phyloP scores from a whole-genome alignment of 2,888 invertebrate genomes.

The Griposia aprilina region DNA sequence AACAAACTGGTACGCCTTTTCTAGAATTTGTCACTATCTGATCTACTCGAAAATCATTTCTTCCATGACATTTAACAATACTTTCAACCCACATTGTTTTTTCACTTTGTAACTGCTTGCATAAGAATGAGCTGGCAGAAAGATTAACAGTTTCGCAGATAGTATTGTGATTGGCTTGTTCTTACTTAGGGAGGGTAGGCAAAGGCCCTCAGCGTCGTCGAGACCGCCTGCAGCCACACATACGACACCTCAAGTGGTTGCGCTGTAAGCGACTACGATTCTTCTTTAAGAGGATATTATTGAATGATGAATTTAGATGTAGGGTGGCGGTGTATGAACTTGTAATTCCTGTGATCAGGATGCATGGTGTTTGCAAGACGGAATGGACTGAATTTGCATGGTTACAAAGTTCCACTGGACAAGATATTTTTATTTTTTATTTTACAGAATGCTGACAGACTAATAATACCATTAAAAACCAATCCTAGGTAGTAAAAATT shows the following conservation, averaged over 20 bases:
- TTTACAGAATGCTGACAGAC: too few species aligned
- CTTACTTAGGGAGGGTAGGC: slow-evolving; percentile 58
- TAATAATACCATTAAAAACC: too few species aligned
- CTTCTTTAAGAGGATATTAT: slow-evolving; percentile 9
- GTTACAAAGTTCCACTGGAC: slow-evolving; percentile 6
- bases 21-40: neutral
- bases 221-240: slow-evolving; percentile 54
- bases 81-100: neutral
- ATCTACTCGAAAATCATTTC: neutral
- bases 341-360: slow-evolving; percentile 29
- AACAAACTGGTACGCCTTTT: neutral
- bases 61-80: slow-evolving; percentile 5
- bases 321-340: slow-evolving; percentile 50
- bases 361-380: slow-evolving; percentile 42
- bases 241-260: slow-evolving; percentile 49
- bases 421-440: too few species aligned
- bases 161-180: slow-evolving; percentile 31
- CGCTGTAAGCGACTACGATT: slow-evolving; percentile 58
- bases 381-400: slow-evolving; percentile 45
- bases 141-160: neutral
- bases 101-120: slow-evolving; percentile 10
- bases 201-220: slow-evolving; percentile 60
- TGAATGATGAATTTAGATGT: slow-evolving; percentile 28
- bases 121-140: neutral
- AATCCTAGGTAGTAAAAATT: too few species aligned